A percentile compares a stretch with the other conserved stretches of the same genome.
These are phyloP conservation scores for Pseudochirops corinnae DNA, from an alignment of 2,797 vertebrate genomes.

Conservation along the genomic window DNA sequence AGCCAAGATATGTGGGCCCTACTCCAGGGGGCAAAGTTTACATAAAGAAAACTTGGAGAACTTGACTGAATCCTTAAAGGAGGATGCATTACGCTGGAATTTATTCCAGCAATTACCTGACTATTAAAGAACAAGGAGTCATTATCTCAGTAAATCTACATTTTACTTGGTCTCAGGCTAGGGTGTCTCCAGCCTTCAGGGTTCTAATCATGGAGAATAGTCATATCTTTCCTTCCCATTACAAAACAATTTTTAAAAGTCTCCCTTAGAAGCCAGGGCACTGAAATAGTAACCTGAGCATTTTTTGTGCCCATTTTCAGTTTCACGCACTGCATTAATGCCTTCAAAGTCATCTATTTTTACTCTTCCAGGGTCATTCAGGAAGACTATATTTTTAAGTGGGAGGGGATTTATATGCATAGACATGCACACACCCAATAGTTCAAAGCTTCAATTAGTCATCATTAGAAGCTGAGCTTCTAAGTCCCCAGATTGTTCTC, in stretches of 20 bases:
- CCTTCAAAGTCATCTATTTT: constrained; percentile 24
- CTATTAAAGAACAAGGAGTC: constrained; percentile 41
- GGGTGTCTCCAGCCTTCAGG: background rate
- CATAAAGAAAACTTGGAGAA: constrained; percentile 61
- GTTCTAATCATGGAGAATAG: constrained; percentile 39
- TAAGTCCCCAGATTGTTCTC: constrained; percentile 51
- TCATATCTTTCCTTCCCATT: constrained; percentile 10
- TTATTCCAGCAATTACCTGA: constrained; percentile 27
- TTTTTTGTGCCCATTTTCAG: constrained; percentile 29
- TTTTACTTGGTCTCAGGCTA: background rate
- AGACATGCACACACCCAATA: background rate
- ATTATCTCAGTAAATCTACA: background rate
- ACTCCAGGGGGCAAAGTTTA: constrained; percentile 47
- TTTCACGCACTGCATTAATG: constrained; percentile 5
- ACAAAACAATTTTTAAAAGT: background rate
- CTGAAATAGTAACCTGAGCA: constrained; percentile 46
- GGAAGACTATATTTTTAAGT: constrained; percentile 45
- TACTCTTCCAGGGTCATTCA: constrained; percentile 57
- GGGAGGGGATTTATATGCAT: background rate
- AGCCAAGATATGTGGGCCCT: constrained; percentile 33
- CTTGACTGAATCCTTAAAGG: constrained; percentile 17
- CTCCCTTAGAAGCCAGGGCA: constrained; percentile 20
- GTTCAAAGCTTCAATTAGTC: constrained; percentile 59
- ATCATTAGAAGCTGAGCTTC: constrained; percentile 46
- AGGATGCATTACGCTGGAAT: constrained; percentile 24